These are phyloP conservation scores for Zaprionus gabonicus DNA, from an alignment of 1,140 invertebrate genomes.

Conservation along the genomic window DNA sequence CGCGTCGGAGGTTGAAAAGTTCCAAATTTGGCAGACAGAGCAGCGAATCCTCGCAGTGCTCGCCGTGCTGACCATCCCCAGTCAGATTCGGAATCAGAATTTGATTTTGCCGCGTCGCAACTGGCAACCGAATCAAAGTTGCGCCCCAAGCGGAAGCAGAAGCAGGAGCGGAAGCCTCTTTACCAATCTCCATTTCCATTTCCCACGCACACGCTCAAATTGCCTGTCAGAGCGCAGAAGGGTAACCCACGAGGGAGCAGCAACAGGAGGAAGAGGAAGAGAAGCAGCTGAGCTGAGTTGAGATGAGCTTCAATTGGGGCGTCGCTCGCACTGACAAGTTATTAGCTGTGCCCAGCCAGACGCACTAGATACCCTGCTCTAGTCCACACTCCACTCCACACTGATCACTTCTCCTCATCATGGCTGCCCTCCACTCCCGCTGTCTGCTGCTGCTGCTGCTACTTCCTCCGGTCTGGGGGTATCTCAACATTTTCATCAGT, in stretches of 20 bases:
- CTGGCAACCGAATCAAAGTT: constrained; percentile 42
- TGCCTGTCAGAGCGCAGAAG: constrained; percentile 39
- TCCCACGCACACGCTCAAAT: constrained; percentile 53
- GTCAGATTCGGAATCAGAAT: constrained; percentile 36
- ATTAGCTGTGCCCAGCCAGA: constrained; percentile 41
- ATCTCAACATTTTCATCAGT: constrained; percentile 91
- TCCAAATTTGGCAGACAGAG: constrained; percentile 56
- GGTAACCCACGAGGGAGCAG: not conserved
- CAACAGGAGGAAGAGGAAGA: not conserved
- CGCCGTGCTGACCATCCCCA: constrained; percentile 12
- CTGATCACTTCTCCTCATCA: constrained; percentile 11
- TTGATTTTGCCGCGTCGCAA: constrained; percentile 65
- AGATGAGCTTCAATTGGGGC: constrained; percentile 40
- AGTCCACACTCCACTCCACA: not conserved
- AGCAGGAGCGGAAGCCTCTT: constrained; percentile 21
- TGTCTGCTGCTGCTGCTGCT: constrained; percentile 55
- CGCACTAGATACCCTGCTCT: too few relatives aligned
- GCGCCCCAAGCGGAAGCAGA: constrained; percentile 27
- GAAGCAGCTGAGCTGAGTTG: constrained; percentile 7
- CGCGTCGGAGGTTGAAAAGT: constrained; percentile 52
- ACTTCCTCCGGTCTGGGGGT: constrained; percentile 84
- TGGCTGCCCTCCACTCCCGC: constrained; percentile 26
- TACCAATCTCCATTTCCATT: constrained; percentile 7
- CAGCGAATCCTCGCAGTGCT: constrained; percentile 8
- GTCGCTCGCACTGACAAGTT: constrained; percentile 60